phyloP scores from a whole-genome alignment of 2,888 invertebrate species.

The Lycaena phlaeas region DNA sequence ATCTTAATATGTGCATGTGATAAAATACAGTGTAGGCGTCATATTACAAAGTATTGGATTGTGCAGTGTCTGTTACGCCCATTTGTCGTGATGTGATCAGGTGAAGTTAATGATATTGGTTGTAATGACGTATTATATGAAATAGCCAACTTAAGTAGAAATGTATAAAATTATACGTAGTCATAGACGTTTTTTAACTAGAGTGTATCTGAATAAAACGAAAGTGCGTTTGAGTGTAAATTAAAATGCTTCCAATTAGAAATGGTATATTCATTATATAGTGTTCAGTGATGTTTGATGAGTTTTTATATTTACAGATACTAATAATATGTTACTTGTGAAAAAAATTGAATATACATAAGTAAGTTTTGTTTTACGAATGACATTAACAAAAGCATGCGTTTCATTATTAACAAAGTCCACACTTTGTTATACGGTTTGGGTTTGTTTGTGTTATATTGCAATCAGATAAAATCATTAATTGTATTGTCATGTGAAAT shows the following conservation, averaged over 20 bases:
- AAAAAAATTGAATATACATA: not conserved
- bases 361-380: not conserved
- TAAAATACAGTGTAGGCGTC: not conserved
- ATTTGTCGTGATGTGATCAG: not conserved
- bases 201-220: no score
- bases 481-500: not conserved
- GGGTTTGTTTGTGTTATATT: not conserved
- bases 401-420: not conserved
- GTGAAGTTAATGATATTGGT: not conserved
- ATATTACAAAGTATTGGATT: not conserved
- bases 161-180: not conserved
- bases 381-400: not conserved
- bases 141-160: not conserved
- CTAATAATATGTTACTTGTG: no score
- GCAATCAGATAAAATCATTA: not conserved
- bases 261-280: no score
- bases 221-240: no score
- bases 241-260: no score
- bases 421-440: not conserved
- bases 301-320: no score
- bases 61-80: not conserved
- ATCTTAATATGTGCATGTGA: not conserved
- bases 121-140: not conserved
- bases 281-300: no score
- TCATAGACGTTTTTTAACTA: no score